Evolutionary conservation across 1,140 invertebrate species (phyloP), one percentile per base, ranked within the genome.

Genomic region (Colletes latitarsis): DNA sequence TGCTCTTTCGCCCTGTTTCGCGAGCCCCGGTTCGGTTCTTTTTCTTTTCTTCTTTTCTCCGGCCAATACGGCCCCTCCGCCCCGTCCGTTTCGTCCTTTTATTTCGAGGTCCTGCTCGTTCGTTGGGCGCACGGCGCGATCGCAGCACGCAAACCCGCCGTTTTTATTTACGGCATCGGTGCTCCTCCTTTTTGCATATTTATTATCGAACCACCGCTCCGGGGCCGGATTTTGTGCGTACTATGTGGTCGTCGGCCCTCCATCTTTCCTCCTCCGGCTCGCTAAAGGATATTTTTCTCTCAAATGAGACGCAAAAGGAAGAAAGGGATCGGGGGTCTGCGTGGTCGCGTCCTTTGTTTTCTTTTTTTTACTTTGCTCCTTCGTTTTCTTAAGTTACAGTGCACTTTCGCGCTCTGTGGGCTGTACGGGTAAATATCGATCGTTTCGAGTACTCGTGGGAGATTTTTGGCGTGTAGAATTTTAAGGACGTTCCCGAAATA

Each of bases 131-230:
- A 58, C 58, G 6, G 4, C 0, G 30, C 17, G 72, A 55, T 78
- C 49, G 82, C 62, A 69, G 79, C 82, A 83, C 52, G 80, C 84
- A 82, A 87, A 53, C 77, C 73, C 43, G 58, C 41, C 77, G 83
- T 86, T 82, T 84, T 88, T 88, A 89, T 87, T 86, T 83, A 82
- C 77, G 85, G 75, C 84, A 81, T 82, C 84, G 64, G 43, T 64
- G 74, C 77, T 88, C 70, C 74, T 88, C 80, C 76, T 88, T 88
- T 88, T 88, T 84, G 82, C 86, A 88, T 88, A 88, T 88, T 88
- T 88, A 88, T 88, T 83, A 82, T 84, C 79, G 74, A 75, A 80
- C 69, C 69, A 60, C 58, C 49, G 76, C 19, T 9, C 55, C 39
- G 63, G 57, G 77, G 39, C 76, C 81, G 75, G 83, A 74, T 85